Percentiles rank a stretch among this genome's conserved stretches.
phyloP scores from a whole-genome alignment of 1,140 invertebrate species.

The Drosophila micromelanica region DNA sequence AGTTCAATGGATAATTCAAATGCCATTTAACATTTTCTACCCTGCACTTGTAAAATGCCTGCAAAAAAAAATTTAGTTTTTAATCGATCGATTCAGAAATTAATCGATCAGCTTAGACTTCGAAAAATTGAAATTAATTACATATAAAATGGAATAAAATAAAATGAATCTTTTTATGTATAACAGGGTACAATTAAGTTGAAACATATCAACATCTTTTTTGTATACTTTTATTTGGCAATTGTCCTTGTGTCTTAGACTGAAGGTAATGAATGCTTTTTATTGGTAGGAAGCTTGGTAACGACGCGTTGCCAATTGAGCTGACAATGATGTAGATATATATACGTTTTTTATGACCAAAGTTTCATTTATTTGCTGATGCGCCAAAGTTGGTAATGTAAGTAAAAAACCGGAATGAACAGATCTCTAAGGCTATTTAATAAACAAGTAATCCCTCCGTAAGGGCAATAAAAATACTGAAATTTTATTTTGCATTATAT shows the following conservation, averaged over 20 bases:
- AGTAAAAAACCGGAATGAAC: no score
- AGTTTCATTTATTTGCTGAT: constrained; percentile 58
- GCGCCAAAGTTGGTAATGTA: constrained; percentile 10
- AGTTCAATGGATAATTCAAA: constrained; percentile 9
- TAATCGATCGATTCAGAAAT: no score
- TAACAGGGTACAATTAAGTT: background rate
- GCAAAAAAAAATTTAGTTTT: background rate
- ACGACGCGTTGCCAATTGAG: constrained; percentile 47
- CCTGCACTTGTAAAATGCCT: background rate
- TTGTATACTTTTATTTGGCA: no score
- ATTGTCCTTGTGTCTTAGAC: no score
- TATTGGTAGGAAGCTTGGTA: background rate
- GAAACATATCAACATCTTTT: background rate
- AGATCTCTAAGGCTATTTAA: no score
- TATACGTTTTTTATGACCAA: constrained; percentile 47
- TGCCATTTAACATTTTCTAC: constrained; percentile 11
- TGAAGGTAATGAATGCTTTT: background rate
- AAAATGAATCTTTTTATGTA: no score
- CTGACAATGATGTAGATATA: constrained; percentile 50
- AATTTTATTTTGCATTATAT: no score
- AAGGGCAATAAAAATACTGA: no score
- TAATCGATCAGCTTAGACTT: no score
- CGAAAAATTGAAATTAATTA: no score
- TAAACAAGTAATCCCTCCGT: no score
- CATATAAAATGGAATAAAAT: no score